Conservation (phyloP, 1,140 invertebrate species). For the Monochamus saltuarius region DNA sequence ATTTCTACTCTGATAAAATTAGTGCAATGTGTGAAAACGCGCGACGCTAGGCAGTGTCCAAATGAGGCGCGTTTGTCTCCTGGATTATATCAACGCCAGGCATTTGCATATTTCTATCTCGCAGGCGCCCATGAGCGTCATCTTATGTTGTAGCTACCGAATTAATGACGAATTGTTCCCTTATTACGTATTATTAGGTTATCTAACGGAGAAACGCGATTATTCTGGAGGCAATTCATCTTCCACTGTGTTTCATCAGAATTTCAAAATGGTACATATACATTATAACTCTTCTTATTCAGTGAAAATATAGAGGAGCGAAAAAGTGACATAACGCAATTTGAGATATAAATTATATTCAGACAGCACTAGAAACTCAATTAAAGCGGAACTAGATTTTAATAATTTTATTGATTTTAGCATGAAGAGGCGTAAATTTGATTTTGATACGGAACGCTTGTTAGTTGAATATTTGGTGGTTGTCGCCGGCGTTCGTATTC, state of each 20-base stretch:
- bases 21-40: constrained; percentile 30
- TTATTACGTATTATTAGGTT: constrained; percentile 37
- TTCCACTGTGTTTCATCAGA: constrained; percentile 20
- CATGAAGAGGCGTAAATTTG: too few species aligned
- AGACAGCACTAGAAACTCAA: too few species aligned
- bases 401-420: too few species aligned
- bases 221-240: constrained; percentile 30
- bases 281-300: not conserved
- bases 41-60: constrained; percentile 29
- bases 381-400: too few species aligned
- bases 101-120: constrained; percentile 37
- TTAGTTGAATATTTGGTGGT: too few species aligned
- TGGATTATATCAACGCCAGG: constrained; percentile 30
- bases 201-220: constrained; percentile 30
- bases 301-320: too few species aligned
- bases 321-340: too few species aligned
- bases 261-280: constrained; percentile 13
- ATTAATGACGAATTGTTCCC: constrained; percentile 38
- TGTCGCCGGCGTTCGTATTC: too few species aligned
- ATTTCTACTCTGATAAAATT: constrained; percentile 30
- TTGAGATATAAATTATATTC: too few species aligned
- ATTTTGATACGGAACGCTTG: too few species aligned
- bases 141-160: constrained; percentile 33
- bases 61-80: constrained; percentile 36
- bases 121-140: constrained; percentile 22